A percentile compares a stretch with the other conserved stretches of the same genome.
phyloP scores from a whole-genome alignment of 2,113 vertebrate species.

The Struthio camelus region DNA sequence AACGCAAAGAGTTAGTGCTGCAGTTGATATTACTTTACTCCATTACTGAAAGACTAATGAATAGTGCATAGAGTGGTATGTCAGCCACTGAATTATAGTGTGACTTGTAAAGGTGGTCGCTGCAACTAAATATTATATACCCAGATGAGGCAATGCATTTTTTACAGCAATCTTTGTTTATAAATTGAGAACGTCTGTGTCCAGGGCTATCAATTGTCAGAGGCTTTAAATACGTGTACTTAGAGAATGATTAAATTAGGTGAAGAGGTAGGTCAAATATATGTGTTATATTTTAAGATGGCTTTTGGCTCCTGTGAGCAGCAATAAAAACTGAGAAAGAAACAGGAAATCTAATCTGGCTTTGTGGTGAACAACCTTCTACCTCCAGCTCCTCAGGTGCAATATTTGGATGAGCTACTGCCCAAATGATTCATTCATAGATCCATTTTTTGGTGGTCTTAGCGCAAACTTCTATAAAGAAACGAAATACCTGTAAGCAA shows the following conservation, averaged over 20 bases:
- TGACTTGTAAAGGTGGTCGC: not conserved
- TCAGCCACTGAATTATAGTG: not conserved
- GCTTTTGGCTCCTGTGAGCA: not conserved
- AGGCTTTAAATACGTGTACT: not conserved
- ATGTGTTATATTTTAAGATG: not conserved
- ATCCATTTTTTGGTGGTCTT: not conserved
- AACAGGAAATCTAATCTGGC: not conserved
- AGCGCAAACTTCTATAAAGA: not conserved
- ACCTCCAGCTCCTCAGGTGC: not conserved
- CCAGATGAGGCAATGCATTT: not conserved
- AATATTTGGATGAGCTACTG: not conserved
- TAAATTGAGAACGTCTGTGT: not conserved
- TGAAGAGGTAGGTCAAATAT: not conserved
- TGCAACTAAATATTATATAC: not conserved
- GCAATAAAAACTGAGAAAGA: not conserved
- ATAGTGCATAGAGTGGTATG: not conserved
- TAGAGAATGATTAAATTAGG: not conserved
- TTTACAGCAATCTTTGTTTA: not conserved
- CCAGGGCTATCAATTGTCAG: not conserved
- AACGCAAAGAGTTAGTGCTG: not conserved
- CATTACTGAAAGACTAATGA: not conserved
- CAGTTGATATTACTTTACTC: not conserved
- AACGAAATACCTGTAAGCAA: not conserved
- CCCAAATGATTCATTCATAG: not conserved
- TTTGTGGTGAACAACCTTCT: not conserved